Base-by-base conservation (phyloP, 1,140 invertebrate genomes). In the Chironomus striatipennis region DNA sequence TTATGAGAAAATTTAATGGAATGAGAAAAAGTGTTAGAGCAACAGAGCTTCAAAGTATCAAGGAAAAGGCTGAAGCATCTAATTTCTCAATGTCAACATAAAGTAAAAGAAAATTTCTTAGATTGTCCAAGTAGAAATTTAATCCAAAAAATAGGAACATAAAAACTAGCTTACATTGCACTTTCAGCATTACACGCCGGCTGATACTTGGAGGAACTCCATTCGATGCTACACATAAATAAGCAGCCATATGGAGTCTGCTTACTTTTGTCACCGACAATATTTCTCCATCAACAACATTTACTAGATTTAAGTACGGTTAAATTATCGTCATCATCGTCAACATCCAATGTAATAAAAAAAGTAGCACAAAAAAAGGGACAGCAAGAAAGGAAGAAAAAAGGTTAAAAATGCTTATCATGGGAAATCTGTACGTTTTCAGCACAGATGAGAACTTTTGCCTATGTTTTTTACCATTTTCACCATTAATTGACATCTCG, bases 171-270 rank as follows among this genome's bases (percentile, higher is more conserved):
- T 93, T 85, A 95, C 93, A 96, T 85, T 95, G 93, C 21, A 95
- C 93, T 83, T 91, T 90, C 43, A 96, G 85, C 75, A 89, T 86
- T 18, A 96, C 89, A 73, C 93, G 86, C 79, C 93, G 93, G 82
- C 91, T 93, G 77, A 94, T 92, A 15, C 90, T 91, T n/a, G 93
- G 93, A 43, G 93, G 92, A 1, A 96, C 92, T 65, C 92, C 91
- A 79, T 94, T 94, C 47, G 90, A 91, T 12, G 92, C 94, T 73
- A 96, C 93, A 80, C 93, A 95, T 64, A 95, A 84, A 83, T 95
- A 95, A 15, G 91, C 89, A 2, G 93, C 94, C 94, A 96, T 96
- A 79, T 96, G 93, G 18, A 96, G 86, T 70, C 94, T 87, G 76
- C 93, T 94, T 75, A 96, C 93, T 87, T 94, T 94, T 15, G 88